Evolutionary conservation across 2,797 vertebrate genomes (phyloP).

Genomic region (Phrynocephalus vlangalii): DNA sequence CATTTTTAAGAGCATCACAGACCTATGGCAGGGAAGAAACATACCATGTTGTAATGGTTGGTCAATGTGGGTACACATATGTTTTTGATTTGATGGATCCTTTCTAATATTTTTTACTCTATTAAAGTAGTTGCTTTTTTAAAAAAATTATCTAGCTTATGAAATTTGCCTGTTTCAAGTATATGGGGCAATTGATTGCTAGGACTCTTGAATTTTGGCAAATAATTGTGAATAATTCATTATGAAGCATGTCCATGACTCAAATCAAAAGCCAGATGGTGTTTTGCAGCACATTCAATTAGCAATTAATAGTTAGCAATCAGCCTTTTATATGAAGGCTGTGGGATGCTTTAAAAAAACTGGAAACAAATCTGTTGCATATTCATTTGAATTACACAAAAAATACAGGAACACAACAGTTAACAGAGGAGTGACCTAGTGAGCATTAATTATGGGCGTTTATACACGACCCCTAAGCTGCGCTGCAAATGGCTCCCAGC

Average conservation of each 20-base stretch:
- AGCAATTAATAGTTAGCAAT: not conserved
- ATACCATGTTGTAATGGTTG: not conserved
- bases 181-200: not conserved
- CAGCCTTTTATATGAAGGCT: not conserved
- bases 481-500: no score
- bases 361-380: no score
- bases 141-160: not conserved
- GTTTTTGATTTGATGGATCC: not conserved
- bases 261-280: no score
- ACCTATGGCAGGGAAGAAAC: conserved; percentile 69
- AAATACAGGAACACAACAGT: no score
- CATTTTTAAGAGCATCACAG: conserved; percentile 76
- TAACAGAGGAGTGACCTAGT: no score
- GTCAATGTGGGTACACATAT: not conserved
- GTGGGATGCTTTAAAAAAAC: not conserved
- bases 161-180: not conserved
- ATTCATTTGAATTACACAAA: no score
- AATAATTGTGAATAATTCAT: no score
- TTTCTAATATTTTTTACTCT: not conserved
- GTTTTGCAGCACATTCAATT: not conserved
- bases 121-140: not conserved
- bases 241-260: no score
- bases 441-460: no score
- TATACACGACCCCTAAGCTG: no score
- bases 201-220: no score